phyloP scores from a whole-genome alignment of 2,888 invertebrate species.

The Litoditis marina region DNA sequence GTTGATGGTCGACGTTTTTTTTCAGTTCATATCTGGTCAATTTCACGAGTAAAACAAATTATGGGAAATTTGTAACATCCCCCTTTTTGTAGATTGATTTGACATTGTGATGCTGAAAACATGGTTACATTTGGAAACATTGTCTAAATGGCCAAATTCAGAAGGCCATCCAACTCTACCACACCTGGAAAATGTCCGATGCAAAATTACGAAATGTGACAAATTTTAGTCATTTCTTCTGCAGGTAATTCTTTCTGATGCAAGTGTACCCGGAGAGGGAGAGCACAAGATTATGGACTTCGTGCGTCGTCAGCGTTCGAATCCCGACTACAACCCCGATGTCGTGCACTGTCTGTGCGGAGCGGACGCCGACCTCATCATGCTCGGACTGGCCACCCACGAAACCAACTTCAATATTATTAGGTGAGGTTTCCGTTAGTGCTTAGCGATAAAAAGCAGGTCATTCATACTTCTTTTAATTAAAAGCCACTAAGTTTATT shows the following conservation, averaged over 20 bases:
- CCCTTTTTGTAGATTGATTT: no score
- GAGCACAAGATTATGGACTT: conserved; percentile 99
- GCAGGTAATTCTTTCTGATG: conserved; percentile 86
- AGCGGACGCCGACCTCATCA: conserved; percentile 90
- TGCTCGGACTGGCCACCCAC: conserved; percentile 93
- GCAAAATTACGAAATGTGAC: not conserved
- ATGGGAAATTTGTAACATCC: not conserved
- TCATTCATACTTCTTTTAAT: no score
- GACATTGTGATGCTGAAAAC: no score
- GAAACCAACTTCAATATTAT: conserved; percentile 98
- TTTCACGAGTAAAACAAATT: not conserved
- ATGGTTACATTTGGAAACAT: no score
- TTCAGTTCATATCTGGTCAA: not conserved
- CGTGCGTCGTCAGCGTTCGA: conserved; percentile 81
- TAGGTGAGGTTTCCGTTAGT: no score
- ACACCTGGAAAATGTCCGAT: no score
- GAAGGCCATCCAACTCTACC: no score
- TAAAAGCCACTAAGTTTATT: no score
- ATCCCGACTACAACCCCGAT: conserved; percentile 85
- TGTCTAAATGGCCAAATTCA: no score
- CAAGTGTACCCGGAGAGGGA: conserved; percentile 94
- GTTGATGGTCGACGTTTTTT: no score
- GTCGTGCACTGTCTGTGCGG: conserved; percentile 94
- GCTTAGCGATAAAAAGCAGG: no score
- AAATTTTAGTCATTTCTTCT: not conserved